Conservation (phyloP, 2,888 invertebrate species). For the Dynastes maya region DNA sequence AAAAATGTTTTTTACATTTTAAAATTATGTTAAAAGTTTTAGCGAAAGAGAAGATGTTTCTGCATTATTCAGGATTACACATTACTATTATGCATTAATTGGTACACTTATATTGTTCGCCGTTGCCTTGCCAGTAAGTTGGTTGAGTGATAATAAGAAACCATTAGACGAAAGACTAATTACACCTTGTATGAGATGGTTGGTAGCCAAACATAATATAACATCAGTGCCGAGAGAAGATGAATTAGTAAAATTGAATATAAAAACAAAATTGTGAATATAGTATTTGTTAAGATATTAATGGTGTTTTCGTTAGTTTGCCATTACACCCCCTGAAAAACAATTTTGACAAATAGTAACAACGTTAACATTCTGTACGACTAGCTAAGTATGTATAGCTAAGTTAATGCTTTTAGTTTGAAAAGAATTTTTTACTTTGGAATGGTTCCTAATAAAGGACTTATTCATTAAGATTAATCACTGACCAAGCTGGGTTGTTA, state of each 20-base stretch:
- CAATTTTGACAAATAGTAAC: no score
- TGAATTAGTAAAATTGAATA: background rate
- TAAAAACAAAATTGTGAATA: background rate
- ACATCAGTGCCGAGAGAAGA: background rate
- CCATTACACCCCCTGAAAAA: no score
- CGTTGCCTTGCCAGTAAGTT: conserved; percentile 53
- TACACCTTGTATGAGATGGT: conserved; percentile 51
- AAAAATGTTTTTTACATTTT: no score
- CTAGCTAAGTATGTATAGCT: no score
- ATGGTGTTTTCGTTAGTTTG: no score
- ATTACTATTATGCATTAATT: conserved; percentile 55
- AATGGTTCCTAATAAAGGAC: no score
- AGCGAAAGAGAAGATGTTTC: conserved; percentile 38
- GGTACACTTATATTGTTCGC: conserved; percentile 50
- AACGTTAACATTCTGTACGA: no score
- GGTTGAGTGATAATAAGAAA: conserved; percentile 49
- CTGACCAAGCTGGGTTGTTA: no score
- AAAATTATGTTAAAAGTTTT: background rate
- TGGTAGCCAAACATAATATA: conserved; percentile 4
- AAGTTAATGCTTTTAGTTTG: no score
- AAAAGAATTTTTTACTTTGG: no score
- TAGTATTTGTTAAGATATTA: no score
- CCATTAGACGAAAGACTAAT: conserved; percentile 52
- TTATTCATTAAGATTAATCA: no score
- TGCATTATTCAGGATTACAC: conserved; percentile 53